Evolutionary conservation across 2,797 vertebrate species (phyloP), one percentile per base, ranked within the genome.

Genomic region (Megaceryle alcyon): DNA sequence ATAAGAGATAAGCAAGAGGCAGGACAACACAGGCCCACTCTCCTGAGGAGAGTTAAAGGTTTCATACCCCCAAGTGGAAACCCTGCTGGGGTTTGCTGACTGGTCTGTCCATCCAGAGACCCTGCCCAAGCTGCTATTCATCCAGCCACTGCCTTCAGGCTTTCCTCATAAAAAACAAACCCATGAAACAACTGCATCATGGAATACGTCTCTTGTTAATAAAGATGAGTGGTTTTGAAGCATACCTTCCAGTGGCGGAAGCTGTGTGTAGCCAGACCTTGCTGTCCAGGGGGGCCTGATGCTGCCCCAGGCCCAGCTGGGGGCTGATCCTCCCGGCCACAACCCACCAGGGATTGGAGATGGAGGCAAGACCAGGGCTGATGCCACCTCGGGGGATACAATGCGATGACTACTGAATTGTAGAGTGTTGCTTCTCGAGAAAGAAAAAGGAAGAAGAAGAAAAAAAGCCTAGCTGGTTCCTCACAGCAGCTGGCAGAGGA

Each of bases 151-250:
- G 7, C 54, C 49, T 57, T 35, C 11, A 7, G 57, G 28, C 28
- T 43, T 18, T 26, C 20, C 39, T 88, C 0, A 1, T 12, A 3
- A 61, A 88, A 69, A 65, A 9, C 9, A 57, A 44, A 61, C 4
- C 28, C 51, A 11, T 31, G 10, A 37, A 66, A 44, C n/a, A 56
- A 33, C n/a, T 12, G 1, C 31, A 7, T 11, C 7, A 14, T 3
- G 1, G 1, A 76, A 31, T 23, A 17, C 0, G 0, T 7, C 6
- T 9, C 37, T 48, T 17, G 12, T 61, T 63, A 35, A 65, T n/a
- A 33, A 65, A 73, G 1, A 29, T 25, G 10, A 6, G 0, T 0
- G 1, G 13, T 0, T 3, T 21, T 8, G 43, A 53, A 81, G 31
- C 28, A 5, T 7, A 48, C 26, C 28, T n/a, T 14, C 18, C n/a